phyloP scores from a whole-genome alignment of 2,113 vertebrate genomes.

The Rafetus swinhoei region DNA sequence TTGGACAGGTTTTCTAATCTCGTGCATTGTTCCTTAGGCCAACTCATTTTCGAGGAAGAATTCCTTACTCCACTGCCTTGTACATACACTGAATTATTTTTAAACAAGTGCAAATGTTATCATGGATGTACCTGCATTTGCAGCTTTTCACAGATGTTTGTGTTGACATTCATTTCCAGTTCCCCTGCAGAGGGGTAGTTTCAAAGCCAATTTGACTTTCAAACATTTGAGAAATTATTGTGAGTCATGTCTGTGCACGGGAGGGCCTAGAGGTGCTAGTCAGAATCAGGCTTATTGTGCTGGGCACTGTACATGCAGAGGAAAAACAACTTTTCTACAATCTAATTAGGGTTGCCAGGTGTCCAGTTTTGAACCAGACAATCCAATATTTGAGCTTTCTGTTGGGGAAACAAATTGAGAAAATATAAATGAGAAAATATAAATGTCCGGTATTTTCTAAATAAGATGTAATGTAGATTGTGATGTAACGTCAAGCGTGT shows the following conservation, averaged over 20 bases:
- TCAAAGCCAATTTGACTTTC: not conserved
- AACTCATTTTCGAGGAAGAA: constrained; percentile 16
- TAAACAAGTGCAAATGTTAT: not conserved
- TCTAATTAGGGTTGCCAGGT: no score
- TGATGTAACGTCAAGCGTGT: no score
- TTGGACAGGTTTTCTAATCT: not conserved
- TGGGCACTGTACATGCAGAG: not conserved
- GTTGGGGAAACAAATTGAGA: no score
- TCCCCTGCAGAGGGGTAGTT: constrained; percentile 11
- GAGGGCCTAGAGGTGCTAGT: not conserved
- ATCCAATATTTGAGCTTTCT: no score
- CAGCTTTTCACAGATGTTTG: constrained; percentile 5
- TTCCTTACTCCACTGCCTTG: not conserved
- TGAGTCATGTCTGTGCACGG: not conserved
- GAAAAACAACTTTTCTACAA: not conserved
- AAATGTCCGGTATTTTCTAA: no score
- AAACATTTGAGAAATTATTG: not conserved
- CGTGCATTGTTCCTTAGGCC: not conserved
- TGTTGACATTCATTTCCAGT: not conserved
- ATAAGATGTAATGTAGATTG: no score
- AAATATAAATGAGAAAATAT: no score
- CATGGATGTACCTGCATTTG: not conserved
- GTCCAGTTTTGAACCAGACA: no score
- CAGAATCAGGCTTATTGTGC: not conserved
- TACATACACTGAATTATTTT: not conserved